These are phyloP conservation scores for Gambusia affinis DNA, from an alignment of 2,113 vertebrate genomes.

Conservation along the genomic window DNA sequence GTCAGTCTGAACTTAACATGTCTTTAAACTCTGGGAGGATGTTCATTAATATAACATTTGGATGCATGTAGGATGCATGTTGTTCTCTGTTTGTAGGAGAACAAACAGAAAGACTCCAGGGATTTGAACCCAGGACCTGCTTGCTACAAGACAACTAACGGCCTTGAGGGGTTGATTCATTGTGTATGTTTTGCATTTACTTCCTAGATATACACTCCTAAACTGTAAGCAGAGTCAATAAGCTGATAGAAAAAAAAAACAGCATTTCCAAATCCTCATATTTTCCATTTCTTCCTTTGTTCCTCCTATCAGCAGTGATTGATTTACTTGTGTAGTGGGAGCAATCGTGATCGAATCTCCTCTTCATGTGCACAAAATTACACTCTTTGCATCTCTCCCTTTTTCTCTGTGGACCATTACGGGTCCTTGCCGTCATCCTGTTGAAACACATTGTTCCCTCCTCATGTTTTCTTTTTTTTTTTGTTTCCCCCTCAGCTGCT, in stretches of 20 bases:
- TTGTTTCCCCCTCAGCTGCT: conserved; percentile 59
- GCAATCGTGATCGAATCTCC: conserved; percentile 62
- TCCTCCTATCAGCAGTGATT: conserved; percentile 53
- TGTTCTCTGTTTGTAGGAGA: too few species aligned
- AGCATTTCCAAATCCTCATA: conserved; percentile 14
- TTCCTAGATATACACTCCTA: background rate
- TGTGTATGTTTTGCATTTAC: conserved; percentile 3
- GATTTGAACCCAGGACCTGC: too few species aligned
- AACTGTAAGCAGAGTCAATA: background rate
- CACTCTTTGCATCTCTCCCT: conserved; percentile 16
- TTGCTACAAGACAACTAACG: too few species aligned
- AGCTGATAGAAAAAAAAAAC: background rate
- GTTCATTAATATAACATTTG: too few species aligned
- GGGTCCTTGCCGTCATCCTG: conserved; percentile 34
- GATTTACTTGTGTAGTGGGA: conserved; percentile 65
- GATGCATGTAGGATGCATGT: too few species aligned
- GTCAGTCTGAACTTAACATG: too few species aligned
- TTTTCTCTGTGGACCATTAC: conserved; percentile 6
- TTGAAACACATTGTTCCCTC: conserved; percentile 64
- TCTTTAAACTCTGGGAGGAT: too few species aligned
- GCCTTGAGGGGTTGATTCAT: background rate
- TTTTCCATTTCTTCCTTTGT: conserved; percentile 22
- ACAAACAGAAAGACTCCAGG: too few species aligned
- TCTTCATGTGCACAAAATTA: conserved; percentile 61
- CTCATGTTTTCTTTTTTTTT: conserved; percentile 21